Conservation (phyloP, 2,888 invertebrate species). For the Drosophila mimetica region DNA sequence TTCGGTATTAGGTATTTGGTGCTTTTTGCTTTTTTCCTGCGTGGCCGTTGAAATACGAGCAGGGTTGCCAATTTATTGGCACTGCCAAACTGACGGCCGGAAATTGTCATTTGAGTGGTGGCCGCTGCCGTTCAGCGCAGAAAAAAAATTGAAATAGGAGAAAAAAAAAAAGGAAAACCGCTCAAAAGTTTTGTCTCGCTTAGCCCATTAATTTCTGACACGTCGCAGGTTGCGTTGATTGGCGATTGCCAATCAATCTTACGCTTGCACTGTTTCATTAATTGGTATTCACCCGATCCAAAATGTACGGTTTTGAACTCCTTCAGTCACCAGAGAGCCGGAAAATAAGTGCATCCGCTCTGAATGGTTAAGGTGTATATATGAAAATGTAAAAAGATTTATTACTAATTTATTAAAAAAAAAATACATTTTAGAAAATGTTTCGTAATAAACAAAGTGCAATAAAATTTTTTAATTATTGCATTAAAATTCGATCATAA, state of each 20-base stretch:
- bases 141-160: constrained; percentile 1
- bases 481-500: too few relatives aligned
- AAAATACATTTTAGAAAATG: too few relatives aligned
- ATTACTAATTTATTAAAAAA: too few relatives aligned
- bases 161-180: background rate
- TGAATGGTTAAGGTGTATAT: background rate
- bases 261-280: constrained; percentile 29
- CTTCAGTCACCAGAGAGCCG: constrained; percentile 5
- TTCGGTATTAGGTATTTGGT: background rate
- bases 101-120: constrained; percentile 75
- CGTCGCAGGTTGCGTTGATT: constrained; percentile 60
- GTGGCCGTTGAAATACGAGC: constrained; percentile 72
- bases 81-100: constrained; percentile 74
- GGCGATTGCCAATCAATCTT: constrained; percentile 40
- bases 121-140: constrained; percentile 27
- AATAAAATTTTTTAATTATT: too few relatives aligned
- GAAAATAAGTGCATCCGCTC: background rate
- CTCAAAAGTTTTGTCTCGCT: constrained; percentile 42
- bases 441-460: too few relatives aligned
- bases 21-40: constrained; percentile 33
- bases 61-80: constrained; percentile 77
- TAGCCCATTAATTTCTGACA: constrained; percentile 71
- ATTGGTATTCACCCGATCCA: constrained; percentile 32
- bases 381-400: too few relatives aligned
- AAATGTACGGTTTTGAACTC: constrained; percentile 4